Conservation (phyloP, 2,113 vertebrate species). For the Crocuta crocuta region DNA sequence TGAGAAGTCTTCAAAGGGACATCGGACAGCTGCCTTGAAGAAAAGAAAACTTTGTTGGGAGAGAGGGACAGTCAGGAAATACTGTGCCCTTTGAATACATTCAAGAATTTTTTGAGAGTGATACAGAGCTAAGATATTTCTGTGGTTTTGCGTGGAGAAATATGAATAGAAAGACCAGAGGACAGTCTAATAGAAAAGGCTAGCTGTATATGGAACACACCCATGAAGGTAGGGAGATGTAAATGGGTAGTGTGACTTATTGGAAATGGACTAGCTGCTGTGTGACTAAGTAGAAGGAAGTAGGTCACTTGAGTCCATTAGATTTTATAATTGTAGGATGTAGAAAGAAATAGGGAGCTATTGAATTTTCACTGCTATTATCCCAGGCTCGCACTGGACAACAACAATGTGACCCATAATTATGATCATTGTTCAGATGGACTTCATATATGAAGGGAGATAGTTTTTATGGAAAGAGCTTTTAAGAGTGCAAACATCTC, state of each 20-base stretch:
- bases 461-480: not conserved
- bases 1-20: not conserved
- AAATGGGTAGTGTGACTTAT: not conserved
- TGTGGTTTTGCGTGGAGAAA: not conserved
- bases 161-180: not conserved
- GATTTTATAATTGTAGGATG: not conserved
- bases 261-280: not conserved
- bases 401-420: fast-evolving
- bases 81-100: not conserved
- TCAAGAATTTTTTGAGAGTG: not conserved
- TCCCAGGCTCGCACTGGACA: not conserved
- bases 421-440: not conserved
- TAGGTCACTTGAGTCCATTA: not conserved
- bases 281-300: not conserved
- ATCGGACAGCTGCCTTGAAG: not conserved
- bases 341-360: not conserved
- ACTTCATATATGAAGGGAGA: not conserved
- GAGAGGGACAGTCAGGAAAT: not conserved
- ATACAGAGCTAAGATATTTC: not conserved
- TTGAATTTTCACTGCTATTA: not conserved
- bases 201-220: fast-evolving
- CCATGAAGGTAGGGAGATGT: fast-evolving
- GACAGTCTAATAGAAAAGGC: not conserved
- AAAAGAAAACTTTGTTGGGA: not conserved
- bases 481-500: slow-evolving; percentile 7